Conservation (phyloP, 2,113 vertebrate species). For the Uria lomvia region DNA sequence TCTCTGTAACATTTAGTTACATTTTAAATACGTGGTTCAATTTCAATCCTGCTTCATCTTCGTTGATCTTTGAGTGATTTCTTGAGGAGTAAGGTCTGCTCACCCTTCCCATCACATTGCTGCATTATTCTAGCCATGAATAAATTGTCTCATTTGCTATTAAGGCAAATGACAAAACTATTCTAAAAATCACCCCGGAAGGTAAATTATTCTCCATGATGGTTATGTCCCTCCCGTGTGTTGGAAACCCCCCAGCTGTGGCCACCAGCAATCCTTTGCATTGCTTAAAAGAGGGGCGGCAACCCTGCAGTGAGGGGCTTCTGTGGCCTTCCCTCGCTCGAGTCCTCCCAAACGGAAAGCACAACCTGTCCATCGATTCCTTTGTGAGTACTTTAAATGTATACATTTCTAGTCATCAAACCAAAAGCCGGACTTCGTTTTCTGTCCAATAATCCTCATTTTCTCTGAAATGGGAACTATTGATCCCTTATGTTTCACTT, state of each 20-base stretch:
- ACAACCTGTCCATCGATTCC: not conserved
- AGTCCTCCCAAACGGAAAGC: not conserved
- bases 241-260: not conserved
- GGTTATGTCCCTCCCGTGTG: not conserved
- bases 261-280: not conserved
- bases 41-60: not conserved
- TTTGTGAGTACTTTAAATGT: not conserved
- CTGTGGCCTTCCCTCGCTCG: not conserved
- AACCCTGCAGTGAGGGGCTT: not conserved
- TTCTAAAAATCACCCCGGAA: slow-evolving; percentile 68
- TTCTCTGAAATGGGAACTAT: slow-evolving; percentile 27
- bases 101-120: not conserved
- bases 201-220: slow-evolving; percentile 57
- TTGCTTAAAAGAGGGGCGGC: not conserved
- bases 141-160: slow-evolving; percentile 64
- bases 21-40: not conserved
- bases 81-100: not conserved
- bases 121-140: not conserved
- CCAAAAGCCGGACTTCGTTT: not conserved
- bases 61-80: not conserved
- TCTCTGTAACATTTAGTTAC: not conserved
- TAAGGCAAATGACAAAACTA: slow-evolving; percentile 66
- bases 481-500: not conserved
- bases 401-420: slow-evolving; percentile 17
- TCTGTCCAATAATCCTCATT: not conserved